These are phyloP conservation scores for Zhengitettix transpicula DNA, from an alignment of 2,888 invertebrate species.

Conservation along the genomic window DNA sequence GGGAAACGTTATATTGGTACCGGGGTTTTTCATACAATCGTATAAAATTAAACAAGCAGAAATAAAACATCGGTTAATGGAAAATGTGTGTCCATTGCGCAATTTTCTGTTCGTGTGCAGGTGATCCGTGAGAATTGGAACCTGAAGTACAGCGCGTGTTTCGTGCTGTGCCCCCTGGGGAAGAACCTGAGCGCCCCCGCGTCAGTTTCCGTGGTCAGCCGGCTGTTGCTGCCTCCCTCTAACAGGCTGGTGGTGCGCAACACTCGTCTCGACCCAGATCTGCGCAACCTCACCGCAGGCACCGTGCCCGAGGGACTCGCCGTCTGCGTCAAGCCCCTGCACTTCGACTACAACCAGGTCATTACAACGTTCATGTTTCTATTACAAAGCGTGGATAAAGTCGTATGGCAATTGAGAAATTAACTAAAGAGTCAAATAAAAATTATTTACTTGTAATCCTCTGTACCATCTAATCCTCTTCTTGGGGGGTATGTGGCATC, in stretches of 20 bases:
- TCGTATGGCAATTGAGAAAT: too few relatives aligned
- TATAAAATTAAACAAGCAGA: too few relatives aligned
- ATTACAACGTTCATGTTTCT: not conserved
- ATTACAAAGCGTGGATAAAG: too few relatives aligned
- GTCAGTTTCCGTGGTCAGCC: conserved; percentile 50
- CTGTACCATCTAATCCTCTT: too few relatives aligned
- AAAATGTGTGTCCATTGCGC: not conserved
- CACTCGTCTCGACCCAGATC: conserved; percentile 29
- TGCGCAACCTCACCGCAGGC: conserved; percentile 16
- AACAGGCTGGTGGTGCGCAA: conserved; percentile 48
- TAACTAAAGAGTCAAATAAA: too few relatives aligned
- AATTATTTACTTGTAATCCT: too few relatives aligned
- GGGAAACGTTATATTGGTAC: too few relatives aligned
- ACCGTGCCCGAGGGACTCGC: conserved; percentile 32
- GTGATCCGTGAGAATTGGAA: conserved; percentile 89
- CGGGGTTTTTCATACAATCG: too few relatives aligned
- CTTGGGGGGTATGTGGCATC: too few relatives aligned
- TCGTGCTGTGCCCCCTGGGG: conserved; percentile 64
- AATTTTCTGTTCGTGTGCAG: conserved; percentile 37
- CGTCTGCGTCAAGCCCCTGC: conserved; percentile 80
- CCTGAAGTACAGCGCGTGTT: conserved; percentile 79
- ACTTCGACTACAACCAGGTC: conserved; percentile 69
- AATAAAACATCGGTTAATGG: too few relatives aligned
- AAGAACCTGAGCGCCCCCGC: conserved; percentile 41
- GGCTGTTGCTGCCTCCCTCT: conserved; percentile 30